Percentiles rank a stretch among this genome's conserved stretches.
Evolutionary conservation across 1,140 invertebrate genomes (phyloP).

Genomic region (Kradibia gibbosae): DNA sequence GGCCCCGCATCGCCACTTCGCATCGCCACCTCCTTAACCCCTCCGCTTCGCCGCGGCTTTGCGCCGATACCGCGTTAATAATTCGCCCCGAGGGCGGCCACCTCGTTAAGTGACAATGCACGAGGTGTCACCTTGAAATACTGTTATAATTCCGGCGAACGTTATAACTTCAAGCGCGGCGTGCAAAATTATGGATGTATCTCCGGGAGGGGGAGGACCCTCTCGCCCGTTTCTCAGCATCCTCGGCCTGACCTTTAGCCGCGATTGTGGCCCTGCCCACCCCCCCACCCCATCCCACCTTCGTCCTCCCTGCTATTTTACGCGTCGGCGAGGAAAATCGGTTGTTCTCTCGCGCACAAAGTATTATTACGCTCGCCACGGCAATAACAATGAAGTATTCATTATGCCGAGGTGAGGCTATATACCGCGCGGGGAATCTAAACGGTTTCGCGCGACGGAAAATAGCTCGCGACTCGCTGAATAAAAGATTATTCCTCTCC

Average conservation of each 20-base stretch:
- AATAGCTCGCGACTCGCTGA: not conserved
- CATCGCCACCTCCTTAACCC: too few species aligned
- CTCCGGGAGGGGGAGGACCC: not conserved
- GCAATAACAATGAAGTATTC: not conserved
- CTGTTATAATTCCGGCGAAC: constrained; percentile 56
- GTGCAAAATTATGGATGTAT: constrained; percentile 27
- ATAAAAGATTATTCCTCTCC: not conserved
- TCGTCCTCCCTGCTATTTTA: not conserved
- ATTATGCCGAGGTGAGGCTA: not conserved
- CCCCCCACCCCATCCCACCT: not conserved
- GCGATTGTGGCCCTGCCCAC: not conserved
- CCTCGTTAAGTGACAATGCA: constrained; percentile 71
- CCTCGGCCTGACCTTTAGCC: not conserved
- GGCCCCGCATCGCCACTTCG: too few species aligned
- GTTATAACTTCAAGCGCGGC: constrained; percentile 54
- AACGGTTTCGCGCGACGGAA: not conserved
- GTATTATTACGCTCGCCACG: not conserved
- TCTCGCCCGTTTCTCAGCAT: not conserved
- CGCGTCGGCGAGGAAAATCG: not conserved
- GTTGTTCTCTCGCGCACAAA: not conserved
- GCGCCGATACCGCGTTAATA: constrained; percentile 57
- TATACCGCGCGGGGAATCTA: not conserved
- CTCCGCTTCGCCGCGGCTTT: constrained; percentile 40
- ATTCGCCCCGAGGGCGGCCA: constrained; percentile 66
- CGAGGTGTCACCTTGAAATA: constrained; percentile 63